Base-by-base conservation (phyloP, 2,797 vertebrate genomes). In the Eleutherodactylus coqui region DNA sequence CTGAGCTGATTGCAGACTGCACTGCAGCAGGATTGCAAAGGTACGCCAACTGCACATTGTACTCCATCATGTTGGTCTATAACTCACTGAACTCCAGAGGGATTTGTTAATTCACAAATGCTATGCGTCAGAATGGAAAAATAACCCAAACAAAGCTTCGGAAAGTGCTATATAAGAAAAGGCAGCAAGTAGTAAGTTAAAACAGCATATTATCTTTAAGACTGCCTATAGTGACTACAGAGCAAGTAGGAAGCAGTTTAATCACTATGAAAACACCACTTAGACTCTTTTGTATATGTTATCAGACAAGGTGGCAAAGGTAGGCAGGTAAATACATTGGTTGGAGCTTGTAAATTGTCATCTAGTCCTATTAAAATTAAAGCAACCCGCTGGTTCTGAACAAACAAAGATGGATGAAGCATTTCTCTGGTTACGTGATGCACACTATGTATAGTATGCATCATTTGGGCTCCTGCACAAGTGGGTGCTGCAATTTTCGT, bases 21-120 rank as follows among this genome's bases (percentile, higher is more conserved):
- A 88, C 72, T 58, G 14, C 90, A 82, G 88, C 90, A 91, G 89
- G 89, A 90, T 90, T 89, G 84, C 70, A 91, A 93, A 95, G 94
- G 95, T 95, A 95, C 78, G 93, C 94, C 90, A 0, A 67, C 0
- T 89, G 89, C 88, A 90, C 73, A 27, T 87, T 83, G 62, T 70
- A 79, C 38, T 86, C 41, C 70, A 75, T 86, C 77, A 64, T 47
- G 49, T 79, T 73, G 43, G 58, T 76, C 55, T 69, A 0, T 53
- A 89, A 88, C 87, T 89, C 21, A 7, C 36, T 53, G 72, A 53
- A 45, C 19, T n/a, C 14, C 32, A 47, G 11, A 64, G 17, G 24
- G 32, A 62, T 80, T 16, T 64, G 38, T 14, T 73, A 6, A 41
- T 27, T 73, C 11, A 73, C 38, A 45, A 73, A 27, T 45, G 41